Evolutionary conservation across 2,888 invertebrate species (phyloP), one percentile per base, ranked within the genome.

Genomic region (Athetis lepigone): DNA sequence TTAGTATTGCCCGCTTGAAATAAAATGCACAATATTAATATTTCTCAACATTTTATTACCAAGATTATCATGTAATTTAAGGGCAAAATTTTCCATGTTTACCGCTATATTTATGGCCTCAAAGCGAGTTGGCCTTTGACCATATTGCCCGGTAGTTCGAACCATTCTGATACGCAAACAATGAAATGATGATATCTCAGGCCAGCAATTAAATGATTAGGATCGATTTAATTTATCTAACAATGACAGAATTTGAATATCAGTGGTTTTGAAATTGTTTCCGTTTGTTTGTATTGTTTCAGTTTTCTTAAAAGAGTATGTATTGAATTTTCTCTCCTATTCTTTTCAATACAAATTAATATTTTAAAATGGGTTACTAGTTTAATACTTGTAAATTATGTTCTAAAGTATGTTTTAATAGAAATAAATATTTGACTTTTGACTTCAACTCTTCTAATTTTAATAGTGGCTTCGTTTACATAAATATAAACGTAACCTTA

Each of bases 161-260:
- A 51, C 63, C 47, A 61, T 63, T 61, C 54, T 69, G 55, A 62
- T 77, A 70, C 51, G 40, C 67, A 74, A 73, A 75, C 75, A 72
- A 81, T 75, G 60, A 59, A 33, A 66, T 65, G 55, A 65, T 64
- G 75, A 77, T 81, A 83, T 80, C 79, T 73, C 47, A 13, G n/a
- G 18, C n/a, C 19, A 45, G 57, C 79, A 79, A 79, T 79, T 75
- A 79, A 79, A 77, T 76, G 80, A 83, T 85, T 80, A 82, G 82
- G 29, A 79, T 79, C 80, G 27, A 46, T 77, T 75, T 71, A 72
- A 89, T 90, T 90, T 89, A 89, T 77, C 70, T 50, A 16, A 69
- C 72, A 77, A 72, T 63, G 63, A 64, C 56, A 59, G 46, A 42
- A 74, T 73, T 70, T 69, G 62, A 62, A 71, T 79, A 59, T 43